A percentile compares a stretch with the other conserved stretches of the same genome.
Evolutionary conservation across 2,113 vertebrate species (phyloP).

Genomic region (Mastomys coucha): DNA sequence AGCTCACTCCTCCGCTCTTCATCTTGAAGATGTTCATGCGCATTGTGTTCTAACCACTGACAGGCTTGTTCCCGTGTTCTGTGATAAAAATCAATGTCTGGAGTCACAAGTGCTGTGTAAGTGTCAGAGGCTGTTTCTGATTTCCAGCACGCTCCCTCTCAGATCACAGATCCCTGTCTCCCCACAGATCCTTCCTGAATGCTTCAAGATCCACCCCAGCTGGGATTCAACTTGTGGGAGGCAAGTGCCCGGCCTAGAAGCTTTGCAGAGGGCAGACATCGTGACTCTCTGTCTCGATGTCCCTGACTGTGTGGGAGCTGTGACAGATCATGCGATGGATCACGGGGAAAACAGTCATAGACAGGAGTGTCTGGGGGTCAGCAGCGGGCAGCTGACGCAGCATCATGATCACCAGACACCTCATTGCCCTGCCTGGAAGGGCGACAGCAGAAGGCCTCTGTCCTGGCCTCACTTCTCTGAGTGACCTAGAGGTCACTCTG

Average conservation of each 20-base stretch:
- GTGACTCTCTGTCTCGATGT: neutral
- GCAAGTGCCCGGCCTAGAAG: neutral
- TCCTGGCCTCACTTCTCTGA: neutral
- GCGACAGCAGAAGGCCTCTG: neutral
- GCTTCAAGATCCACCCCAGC: neutral
- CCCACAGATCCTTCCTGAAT: neutral
- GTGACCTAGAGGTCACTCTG: neutral
- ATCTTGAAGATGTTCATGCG: neutral
- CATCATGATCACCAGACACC: neutral
- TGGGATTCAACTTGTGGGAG: neutral
- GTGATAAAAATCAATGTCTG: conserved; percentile 54
- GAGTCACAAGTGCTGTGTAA: neutral
- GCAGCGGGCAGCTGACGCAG: no score
- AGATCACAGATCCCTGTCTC: neutral
- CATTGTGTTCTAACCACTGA: neutral
- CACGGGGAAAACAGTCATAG: neutral
- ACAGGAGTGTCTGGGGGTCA: neutral
- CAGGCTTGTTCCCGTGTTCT: conserved; percentile 44
- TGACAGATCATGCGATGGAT: neutral
- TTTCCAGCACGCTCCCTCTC: neutral
- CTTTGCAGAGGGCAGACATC: neutral
- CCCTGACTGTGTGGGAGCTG: neutral
- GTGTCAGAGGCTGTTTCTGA: neutral
- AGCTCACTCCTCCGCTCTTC: neutral
- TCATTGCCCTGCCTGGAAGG: neutral